Base-by-base conservation (phyloP, 2,113 vertebrate genomes). In the Herpetotheres cachinnans region DNA sequence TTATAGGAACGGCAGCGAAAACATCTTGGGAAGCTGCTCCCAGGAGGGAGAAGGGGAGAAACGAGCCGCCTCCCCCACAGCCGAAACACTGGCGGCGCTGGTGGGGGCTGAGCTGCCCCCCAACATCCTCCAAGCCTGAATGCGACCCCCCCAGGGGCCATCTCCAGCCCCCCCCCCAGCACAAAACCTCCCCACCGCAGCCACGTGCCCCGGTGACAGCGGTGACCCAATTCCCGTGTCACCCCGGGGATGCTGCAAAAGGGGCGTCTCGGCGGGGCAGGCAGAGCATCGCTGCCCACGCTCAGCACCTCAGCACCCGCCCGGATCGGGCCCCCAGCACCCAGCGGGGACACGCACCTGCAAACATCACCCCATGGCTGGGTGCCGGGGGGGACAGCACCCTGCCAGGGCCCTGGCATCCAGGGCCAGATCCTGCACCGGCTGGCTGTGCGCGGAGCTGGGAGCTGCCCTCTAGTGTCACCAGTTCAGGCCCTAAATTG, bases 181-280 rank as follows among this genome's bases (percentile, higher is more conserved):
- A 38, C 65, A 18, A 34, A 69, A 9, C 7, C 24, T 71, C 71
- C 40, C 65, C 58, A 5, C 5, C 1, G 16, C 85, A 69, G 93
- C 93, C 95, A 84, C 85, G 91, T 94, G 93, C 16, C 95, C 85
- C 27, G 32, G 89, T 72, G 93, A 38, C 91, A 77, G 91, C 27
- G 18, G 67, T 95, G 95, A 94, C 95, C 95, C 93, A 92, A 13
- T 92, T 92, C 94, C 83, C 9, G 63, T 76, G 81, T 84, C 94
- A 77, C 91, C 91, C 69, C n/a, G 4, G 81, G 91, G 79, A 88
- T 11, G 40, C 72, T 32, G 86, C 50, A 2, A 13, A 40, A 26
- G 58, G 76, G 81, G 58, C 21, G 7, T 27, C 4, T 6, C 14
- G n/a, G 54, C 13, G 49, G 77, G 18, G 61, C 59, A 5, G 49